phyloP scores from a whole-genome alignment of 2,113 vertebrate species.

The Athene cunicularia region DNA sequence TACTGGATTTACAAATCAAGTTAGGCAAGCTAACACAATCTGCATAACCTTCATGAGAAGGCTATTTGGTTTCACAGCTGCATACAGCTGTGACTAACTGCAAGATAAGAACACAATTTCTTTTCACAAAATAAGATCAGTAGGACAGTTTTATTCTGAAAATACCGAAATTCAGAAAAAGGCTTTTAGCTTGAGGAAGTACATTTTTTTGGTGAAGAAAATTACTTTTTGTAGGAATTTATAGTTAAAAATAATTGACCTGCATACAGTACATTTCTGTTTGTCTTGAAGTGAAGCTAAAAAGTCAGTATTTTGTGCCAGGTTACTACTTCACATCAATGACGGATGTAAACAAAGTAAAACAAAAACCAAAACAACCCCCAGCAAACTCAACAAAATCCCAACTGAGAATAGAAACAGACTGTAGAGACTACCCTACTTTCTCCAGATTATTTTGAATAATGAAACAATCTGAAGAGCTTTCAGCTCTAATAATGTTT shows the following conservation, averaged over 20 bases:
- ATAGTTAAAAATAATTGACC: neutral
- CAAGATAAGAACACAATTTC: neutral
- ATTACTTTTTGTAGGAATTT: neutral
- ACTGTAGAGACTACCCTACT: neutral
- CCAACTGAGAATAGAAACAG: rapidly evolving
- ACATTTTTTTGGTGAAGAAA: neutral
- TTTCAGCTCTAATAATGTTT: neutral
- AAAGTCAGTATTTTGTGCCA: neutral
- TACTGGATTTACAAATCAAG: neutral
- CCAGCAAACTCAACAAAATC: neutral
- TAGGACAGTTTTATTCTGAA: neutral
- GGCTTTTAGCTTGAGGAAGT: neutral
- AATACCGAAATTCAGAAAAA: neutral
- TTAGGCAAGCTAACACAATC: neutral
- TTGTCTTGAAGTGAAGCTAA: neutral
- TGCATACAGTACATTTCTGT: neutral
- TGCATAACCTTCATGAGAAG: neutral
- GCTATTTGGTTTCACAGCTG: neutral
- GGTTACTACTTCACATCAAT: neutral
- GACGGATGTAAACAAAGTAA: neutral
- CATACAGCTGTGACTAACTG: neutral
- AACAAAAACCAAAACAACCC: neutral
- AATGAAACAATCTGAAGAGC: neutral
- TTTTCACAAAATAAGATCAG: neutral
- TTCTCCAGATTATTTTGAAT: neutral